Conservation (phyloP, 2,113 vertebrate genomes). For the Delphinus delphis region DNA sequence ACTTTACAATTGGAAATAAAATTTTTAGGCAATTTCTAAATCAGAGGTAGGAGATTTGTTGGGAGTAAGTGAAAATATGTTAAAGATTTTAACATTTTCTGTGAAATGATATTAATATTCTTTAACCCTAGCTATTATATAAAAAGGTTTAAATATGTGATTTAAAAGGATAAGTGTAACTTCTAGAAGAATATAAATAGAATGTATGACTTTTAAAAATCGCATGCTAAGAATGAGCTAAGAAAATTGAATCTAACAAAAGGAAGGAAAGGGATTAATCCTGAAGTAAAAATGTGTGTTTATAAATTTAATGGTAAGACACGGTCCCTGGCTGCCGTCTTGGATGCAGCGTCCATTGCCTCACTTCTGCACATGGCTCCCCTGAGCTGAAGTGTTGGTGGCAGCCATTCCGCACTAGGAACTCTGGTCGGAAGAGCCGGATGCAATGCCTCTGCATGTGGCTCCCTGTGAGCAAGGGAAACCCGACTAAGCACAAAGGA, state of each 20-base stretch:
- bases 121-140: not conserved
- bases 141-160: not conserved
- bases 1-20: not conserved
- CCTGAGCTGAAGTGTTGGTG: too few relatives aligned
- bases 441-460: too few relatives aligned
- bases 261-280: not conserved
- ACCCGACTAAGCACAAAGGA: too few relatives aligned
- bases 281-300: not conserved
- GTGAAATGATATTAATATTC: not conserved
- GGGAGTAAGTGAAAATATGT: not conserved
- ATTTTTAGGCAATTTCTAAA: not conserved
- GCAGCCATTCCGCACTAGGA: too few relatives aligned
- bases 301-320: not conserved
- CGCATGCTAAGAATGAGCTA: not conserved
- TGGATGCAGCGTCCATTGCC: too few relatives aligned
- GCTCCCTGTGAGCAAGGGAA: too few relatives aligned
- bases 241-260: not conserved
- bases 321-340: too few relatives aligned
- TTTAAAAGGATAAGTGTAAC: not conserved
- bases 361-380: too few relatives aligned
- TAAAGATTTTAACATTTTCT: not conserved
- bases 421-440: too few relatives aligned
- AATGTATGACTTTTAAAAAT: not conserved
- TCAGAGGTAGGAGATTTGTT: not conserved
- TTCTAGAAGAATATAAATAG: not conserved